Conservation (phyloP, 2,113 vertebrate species). For the Genyomyrus donnyi region DNA sequence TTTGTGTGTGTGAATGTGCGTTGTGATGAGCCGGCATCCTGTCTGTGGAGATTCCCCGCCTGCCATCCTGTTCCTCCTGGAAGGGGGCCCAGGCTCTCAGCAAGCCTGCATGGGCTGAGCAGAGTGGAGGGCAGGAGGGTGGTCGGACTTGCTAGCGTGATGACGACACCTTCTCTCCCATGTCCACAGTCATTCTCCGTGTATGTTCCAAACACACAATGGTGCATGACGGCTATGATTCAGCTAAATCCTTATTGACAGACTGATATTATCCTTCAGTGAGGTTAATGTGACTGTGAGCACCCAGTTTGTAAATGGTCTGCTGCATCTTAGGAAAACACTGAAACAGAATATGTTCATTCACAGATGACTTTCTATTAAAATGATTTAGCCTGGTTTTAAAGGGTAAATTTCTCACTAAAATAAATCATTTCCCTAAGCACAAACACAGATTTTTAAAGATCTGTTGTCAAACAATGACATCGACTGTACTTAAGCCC, state of each 20-base stretch:
- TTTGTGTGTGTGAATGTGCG: neutral
- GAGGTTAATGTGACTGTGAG: neutral
- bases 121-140: neutral
- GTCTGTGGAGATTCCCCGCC: neutral
- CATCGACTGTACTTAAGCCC: conserved; percentile 34
- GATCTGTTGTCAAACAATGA: conserved; percentile 26
- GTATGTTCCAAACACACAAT: neutral
- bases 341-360: neutral
- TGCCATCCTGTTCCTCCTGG: neutral
- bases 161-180: neutral
- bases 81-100: neutral
- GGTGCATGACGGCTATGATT: neutral
- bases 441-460: neutral
- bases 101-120: neutral
- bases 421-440: neutral
- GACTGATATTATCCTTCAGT: neutral
- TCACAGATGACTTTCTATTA: neutral
- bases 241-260: neutral
- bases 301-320: neutral
- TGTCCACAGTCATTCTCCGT: neutral
- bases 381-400: neutral
- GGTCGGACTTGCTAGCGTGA: neutral
- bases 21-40: neutral
- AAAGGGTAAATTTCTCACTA: neutral
- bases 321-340: neutral